Conservation (phyloP, 1,140 invertebrate genomes). For the Telenomus remus region DNA sequence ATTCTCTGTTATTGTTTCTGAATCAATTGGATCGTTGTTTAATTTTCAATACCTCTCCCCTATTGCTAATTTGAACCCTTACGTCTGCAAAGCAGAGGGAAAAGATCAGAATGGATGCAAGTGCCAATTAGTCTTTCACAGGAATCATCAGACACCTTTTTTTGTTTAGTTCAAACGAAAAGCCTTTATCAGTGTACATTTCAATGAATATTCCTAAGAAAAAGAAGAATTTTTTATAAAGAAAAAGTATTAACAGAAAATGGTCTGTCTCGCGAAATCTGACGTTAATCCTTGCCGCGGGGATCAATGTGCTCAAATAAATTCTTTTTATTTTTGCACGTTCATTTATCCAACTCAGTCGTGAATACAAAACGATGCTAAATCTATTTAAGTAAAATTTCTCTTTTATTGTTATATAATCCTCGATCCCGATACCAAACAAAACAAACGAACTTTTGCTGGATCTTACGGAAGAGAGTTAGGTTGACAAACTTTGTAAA, state of each 20-base stretch:
- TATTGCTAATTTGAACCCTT: no score
- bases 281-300: conserved; percentile 25
- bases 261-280: conserved; percentile 7
- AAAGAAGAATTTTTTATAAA: not conserved
- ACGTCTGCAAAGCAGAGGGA: no score
- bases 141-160: no score
- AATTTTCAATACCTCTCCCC: no score
- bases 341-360: conserved; percentile 45
- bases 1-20: no score
- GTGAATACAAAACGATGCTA: conserved; percentile 41
- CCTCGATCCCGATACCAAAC: conserved; percentile 11
- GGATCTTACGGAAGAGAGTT: conserved; percentile 23
- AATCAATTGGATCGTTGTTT: no score
- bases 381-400: conserved; percentile 28
- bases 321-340: conserved; percentile 20
- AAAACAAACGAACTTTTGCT: conserved; percentile 18
- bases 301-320: conserved; percentile 31
- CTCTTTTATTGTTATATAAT: conserved; percentile 34
- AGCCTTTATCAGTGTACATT: no score
- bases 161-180: no score
- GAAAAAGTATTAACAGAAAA: not conserved
- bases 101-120: no score
- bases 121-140: no score
- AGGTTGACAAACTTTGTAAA: not conserved
- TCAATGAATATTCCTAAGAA: not conserved